A percentile compares a stretch with the other conserved stretches of the same genome.
Evolutionary conservation across 2,797 vertebrate genomes (phyloP).

Genomic region (Cyclura pinguis): DNA sequence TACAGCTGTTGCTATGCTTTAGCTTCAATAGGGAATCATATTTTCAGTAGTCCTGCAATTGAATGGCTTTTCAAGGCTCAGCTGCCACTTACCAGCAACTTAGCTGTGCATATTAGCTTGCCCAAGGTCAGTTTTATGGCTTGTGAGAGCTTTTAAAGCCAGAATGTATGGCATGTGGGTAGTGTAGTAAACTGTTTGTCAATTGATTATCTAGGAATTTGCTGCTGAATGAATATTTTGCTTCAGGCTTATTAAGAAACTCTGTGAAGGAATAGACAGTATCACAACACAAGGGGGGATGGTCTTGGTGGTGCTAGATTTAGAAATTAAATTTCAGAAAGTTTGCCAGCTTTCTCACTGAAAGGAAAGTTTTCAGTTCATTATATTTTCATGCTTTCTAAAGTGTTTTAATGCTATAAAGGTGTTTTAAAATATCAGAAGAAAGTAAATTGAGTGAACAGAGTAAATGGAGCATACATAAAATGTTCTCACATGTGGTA

Average conservation of each 20-base stretch:
- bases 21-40: background rate
- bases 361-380: background rate
- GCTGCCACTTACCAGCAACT: background rate
- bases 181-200: background rate
- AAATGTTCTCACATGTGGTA: background rate
- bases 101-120: constrained; percentile 1
- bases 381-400: background rate
- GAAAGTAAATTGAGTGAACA: background rate
- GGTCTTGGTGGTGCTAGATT: background rate
- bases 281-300: background rate
- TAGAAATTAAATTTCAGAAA: background rate
- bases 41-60: background rate
- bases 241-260: background rate
- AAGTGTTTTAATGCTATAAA: constrained; percentile 8
- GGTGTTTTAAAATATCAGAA: background rate
- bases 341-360: background rate
- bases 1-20: background rate
- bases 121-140: background rate
- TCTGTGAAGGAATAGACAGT: background rate
- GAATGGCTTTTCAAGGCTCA: background rate
- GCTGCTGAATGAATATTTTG: background rate
- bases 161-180: background rate
- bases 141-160: background rate
- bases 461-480: background rate
- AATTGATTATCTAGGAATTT: background rate